Evolutionary conservation across 2,113 vertebrate species (phyloP).

Genomic region (Charadrius vociferus): DNA sequence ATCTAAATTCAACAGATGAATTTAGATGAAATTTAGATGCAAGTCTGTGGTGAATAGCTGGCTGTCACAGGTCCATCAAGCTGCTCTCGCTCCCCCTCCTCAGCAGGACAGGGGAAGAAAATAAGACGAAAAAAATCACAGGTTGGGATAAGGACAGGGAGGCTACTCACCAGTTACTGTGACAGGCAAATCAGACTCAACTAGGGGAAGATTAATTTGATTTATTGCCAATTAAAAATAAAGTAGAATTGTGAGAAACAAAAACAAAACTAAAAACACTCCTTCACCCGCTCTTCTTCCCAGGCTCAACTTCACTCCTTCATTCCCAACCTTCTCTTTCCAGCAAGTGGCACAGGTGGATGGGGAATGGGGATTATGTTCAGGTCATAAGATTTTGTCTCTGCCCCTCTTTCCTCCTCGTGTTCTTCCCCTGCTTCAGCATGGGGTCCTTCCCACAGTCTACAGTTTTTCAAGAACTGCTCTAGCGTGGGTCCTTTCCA

Average conservation of each 20-base stretch:
- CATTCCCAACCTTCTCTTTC: not conserved
- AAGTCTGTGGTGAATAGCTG: not conserved
- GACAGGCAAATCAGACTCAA: not conserved
- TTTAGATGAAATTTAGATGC: not conserved
- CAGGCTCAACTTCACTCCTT: not conserved
- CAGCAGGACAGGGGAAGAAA: not conserved
- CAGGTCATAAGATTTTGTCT: not conserved
- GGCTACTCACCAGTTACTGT: not conserved
- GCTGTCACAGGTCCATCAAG: not conserved
- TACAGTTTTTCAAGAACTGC: not conserved
- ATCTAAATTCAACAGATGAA: not conserved
- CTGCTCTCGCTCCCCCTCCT: not conserved
- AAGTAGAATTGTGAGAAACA: not conserved
- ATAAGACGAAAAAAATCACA: not conserved
- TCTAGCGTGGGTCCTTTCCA: not conserved
- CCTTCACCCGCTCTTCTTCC: not conserved
- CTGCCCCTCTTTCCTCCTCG: not conserved
- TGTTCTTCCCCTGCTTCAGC: not conserved
- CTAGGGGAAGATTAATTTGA: not conserved
- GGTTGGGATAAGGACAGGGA: not conserved
- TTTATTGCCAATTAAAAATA: not conserved
- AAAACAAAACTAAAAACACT: not conserved
- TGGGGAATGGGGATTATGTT: not conserved
- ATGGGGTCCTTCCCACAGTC: accelerated
- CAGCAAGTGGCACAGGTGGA: accelerated